Conservation (phyloP, 53 echinoderm and acorn worm genomes). For the Paelopatides confundens region DNA sequence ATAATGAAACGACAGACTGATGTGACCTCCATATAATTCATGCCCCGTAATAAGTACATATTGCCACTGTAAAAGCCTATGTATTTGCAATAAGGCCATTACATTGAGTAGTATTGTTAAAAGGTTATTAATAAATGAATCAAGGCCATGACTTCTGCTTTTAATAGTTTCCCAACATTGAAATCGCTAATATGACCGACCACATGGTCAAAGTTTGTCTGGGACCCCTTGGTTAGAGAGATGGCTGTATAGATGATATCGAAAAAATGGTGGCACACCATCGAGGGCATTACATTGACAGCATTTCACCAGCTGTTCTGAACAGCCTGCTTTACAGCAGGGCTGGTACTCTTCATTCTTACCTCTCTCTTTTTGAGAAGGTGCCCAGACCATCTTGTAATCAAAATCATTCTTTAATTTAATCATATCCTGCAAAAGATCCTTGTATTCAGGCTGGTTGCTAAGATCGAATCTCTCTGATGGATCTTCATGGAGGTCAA, state of each 20-base stretch:
- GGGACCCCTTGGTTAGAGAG: background rate
- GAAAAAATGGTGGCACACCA: background rate
- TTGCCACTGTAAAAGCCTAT: too few species aligned
- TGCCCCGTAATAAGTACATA: too few species aligned
- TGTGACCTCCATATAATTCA: too few species aligned
- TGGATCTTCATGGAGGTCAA: conserved; percentile 83
- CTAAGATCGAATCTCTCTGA: conserved; percentile 83
- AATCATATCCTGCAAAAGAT: conserved; percentile 49
- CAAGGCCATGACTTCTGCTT: too few species aligned
- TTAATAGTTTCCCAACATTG: too few species aligned
- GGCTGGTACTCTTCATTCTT: conserved; percentile 73
- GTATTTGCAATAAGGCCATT: too few species aligned
- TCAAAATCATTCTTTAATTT: conserved; percentile 69
- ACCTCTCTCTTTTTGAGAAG: conserved; percentile 54
- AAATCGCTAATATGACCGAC: too few species aligned
- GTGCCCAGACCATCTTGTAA: conserved; percentile 77
- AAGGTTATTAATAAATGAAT: too few species aligned
- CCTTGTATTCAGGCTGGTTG: conserved; percentile 37
- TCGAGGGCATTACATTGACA: conserved; percentile 66
- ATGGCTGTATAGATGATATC: background rate
- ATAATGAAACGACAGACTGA: too few species aligned
- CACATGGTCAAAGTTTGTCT: background rate
- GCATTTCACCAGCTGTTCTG: conserved; percentile 73
- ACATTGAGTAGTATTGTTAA: too few species aligned
- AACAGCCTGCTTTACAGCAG: conserved; percentile 85